These are phyloP conservation scores for Drymonia ruficornis DNA, from an alignment of 2,888 invertebrate genomes.

Conservation along the genomic window DNA sequence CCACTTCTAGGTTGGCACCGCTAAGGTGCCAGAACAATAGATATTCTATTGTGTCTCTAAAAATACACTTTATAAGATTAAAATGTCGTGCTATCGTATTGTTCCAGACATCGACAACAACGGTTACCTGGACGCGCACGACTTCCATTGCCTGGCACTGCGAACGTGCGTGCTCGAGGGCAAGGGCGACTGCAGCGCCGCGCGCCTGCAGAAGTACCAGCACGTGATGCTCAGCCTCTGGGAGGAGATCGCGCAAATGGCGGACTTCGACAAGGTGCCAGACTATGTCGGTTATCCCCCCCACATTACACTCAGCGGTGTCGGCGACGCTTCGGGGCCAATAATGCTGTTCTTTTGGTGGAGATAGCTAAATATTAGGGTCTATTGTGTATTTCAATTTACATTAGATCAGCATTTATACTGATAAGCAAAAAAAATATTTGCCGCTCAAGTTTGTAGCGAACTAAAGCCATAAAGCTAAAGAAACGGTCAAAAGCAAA, in stretches of 20 bases:
- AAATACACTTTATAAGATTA: no score
- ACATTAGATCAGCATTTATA: no score
- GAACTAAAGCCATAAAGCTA: no score
- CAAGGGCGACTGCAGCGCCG: slow-evolving; percentile 91
- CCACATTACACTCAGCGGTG: slow-evolving; percentile 49
- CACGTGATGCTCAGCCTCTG: slow-evolving; percentile 93
- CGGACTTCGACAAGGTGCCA: slow-evolving; percentile 93
- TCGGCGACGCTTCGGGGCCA: slow-evolving; percentile 50
- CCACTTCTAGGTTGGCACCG: no score
- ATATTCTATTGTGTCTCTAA: no score
- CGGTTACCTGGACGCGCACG: slow-evolving; percentile 91
- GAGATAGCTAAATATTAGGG: slow-evolving; percentile 19
- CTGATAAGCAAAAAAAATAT: no score
- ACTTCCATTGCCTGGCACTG: slow-evolving; percentile 93
- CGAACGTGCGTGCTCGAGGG: slow-evolving; percentile 93
- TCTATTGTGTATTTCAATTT: slow-evolving; percentile 8
- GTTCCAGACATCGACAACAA: slow-evolving; percentile 93
- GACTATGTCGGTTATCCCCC: slow-evolving; percentile 81
- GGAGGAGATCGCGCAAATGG: slow-evolving; percentile 94
- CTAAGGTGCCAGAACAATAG: no score
- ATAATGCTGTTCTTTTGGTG: slow-evolving; percentile 43
- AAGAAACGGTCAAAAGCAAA: no score
- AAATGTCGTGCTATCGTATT: not conserved
- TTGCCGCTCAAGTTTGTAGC: no score
- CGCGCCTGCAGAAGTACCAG: slow-evolving; percentile 90